phyloP scores from a whole-genome alignment of 2,888 invertebrate genomes.

The Siphlonurus alternatus region DNA sequence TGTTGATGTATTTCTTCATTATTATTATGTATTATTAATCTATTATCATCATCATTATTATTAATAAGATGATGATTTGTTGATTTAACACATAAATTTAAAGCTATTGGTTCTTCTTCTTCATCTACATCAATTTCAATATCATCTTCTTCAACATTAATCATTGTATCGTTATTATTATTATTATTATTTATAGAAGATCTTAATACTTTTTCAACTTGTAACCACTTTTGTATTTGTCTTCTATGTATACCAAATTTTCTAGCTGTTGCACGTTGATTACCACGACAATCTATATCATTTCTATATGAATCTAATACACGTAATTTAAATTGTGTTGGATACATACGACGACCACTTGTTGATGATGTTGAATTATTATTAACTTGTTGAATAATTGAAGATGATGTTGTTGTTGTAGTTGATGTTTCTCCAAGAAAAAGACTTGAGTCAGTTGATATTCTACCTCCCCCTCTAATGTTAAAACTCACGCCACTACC shows the following conservation, averaged over 20 bases:
- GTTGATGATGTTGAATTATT: not conserved
- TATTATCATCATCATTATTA: not conserved
- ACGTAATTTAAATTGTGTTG: slow-evolving; percentile 76
- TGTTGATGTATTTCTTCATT: not conserved
- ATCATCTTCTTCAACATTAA: slow-evolving; percentile 3
- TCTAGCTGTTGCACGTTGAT: slow-evolving; percentile 75
- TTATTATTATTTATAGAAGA: slow-evolving; percentile 36
- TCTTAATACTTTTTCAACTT: slow-evolving; percentile 62
- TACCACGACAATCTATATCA: slow-evolving; percentile 75
- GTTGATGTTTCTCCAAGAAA: not conserved
- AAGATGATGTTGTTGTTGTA: not conserved
- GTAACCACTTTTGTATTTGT: slow-evolving; percentile 85
- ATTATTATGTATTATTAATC: not conserved
- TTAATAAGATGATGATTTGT: not conserved
- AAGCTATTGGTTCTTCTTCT: slow-evolving; percentile 1
- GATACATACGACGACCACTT: slow-evolving; percentile 55
- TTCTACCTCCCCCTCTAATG: not conserved
- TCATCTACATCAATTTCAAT: slow-evolving; percentile 2
- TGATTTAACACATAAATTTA: slow-evolving; percentile 6
- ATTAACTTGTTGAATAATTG: not conserved
- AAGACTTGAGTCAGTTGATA: not conserved
- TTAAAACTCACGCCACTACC: not conserved
- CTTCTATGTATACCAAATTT: slow-evolving; percentile 80
- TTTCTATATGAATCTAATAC: slow-evolving; percentile 74
- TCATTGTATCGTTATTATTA: slow-evolving; percentile 1